Evolutionary conservation across 2,113 vertebrate species (phyloP).

Genomic region (Bos indicus): DNA sequence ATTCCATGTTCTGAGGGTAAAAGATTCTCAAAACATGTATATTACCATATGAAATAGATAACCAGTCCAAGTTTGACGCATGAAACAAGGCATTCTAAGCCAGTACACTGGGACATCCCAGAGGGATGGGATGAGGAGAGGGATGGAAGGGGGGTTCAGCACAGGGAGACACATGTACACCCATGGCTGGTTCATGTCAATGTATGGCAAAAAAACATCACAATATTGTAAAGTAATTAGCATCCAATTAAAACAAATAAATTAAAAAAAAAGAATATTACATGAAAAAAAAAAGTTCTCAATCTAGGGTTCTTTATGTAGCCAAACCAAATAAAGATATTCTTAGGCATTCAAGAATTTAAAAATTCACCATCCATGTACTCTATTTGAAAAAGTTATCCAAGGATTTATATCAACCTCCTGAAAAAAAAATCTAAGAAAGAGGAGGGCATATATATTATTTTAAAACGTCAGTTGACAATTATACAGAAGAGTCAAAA

Average conservation of each 20-base stretch:
- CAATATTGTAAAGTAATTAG: background rate
- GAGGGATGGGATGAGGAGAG: background rate
- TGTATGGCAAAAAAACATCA: background rate
- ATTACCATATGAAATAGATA: background rate
- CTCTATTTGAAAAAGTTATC: background rate
- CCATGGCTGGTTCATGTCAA: background rate
- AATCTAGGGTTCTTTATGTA: background rate
- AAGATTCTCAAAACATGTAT: background rate
- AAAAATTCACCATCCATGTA: background rate
- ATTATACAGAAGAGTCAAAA: background rate
- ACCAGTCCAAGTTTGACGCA: background rate
- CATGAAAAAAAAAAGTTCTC: background rate
- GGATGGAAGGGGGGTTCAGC: background rate
- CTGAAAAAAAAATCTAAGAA: background rate
- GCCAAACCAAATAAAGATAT: background rate
- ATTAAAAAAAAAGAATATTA: background rate
- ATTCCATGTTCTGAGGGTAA: background rate
- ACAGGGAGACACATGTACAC: background rate
- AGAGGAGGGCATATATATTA: background rate
- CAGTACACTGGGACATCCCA: background rate
- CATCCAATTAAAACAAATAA: background rate
- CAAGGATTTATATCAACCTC: background rate
- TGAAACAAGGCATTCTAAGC: background rate
- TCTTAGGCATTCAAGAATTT: background rate
- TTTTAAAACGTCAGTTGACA: background rate